Evolutionary conservation across 2,888 invertebrate genomes (phyloP), one percentile per base, ranked within the genome.

Genomic region (Campaea margaritaria): DNA sequence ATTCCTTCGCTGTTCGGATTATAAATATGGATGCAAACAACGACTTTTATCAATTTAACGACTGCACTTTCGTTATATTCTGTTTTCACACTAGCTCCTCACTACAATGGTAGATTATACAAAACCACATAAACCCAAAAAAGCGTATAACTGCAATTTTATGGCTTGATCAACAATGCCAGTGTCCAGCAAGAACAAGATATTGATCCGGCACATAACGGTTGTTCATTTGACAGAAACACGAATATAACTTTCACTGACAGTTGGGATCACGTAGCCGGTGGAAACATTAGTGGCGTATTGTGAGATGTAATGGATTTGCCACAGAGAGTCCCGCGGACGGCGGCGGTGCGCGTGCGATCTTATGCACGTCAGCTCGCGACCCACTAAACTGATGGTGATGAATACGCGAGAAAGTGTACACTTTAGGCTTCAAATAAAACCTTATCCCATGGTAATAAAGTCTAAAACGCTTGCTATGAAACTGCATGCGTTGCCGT

Each of bases 351-450:
- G 61, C 73, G 72, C 70, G 69, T 74, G 74, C 78, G 73, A 67
- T 63, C 65, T 64, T 62, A 65, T 64, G 65, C 64, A 60, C 78
- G 76, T 76, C 74, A 73, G 63, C 69, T 51, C 73, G 76, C 80
- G 87, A 87, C 89, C 89, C 82, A 90, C 87, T 85, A 82, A 85
- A 78, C 73, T 80, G 82, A 83, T 83, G 82, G 76, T 80, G 82
- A 83, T 83, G 82, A 84, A 85, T 84, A 83, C 82, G 81, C 83
- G 86, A 83, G 89, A 89, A 89, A 87, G 86, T 86, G 79, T 59
- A 62, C 53, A 39, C 28, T 64, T 62, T 59, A 58, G 58, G 58
- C 60, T 51, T 47, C 12, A 51, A 63, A 51, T 42, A 59, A 57
- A 56, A 63, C 65, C 62, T 65, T 67, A 61, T 61, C 39, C 46